Evolutionary conservation across 2,113 vertebrate species (phyloP).

Genomic region (Typhlomys cinereus): DNA sequence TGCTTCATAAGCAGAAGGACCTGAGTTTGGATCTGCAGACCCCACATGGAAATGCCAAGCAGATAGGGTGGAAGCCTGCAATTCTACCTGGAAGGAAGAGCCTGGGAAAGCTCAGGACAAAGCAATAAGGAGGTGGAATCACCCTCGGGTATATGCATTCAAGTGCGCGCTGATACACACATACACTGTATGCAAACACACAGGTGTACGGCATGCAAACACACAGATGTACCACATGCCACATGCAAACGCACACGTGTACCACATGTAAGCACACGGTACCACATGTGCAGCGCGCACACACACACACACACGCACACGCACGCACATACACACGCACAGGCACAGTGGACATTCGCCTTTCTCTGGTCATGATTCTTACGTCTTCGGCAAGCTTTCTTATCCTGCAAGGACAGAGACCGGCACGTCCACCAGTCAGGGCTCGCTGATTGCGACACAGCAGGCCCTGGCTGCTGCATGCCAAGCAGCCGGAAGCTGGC

Average conservation of each 20-base stretch:
- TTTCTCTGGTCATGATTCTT: conserved; percentile 50
- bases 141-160: no score
- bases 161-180: no score
- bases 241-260: not conserved
- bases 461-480: not conserved
- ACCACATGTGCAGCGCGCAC: not conserved
- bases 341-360: conserved; percentile 38
- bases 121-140: no score
- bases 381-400: conserved; percentile 62
- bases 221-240: not conserved
- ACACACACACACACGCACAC: not conserved
- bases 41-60: no score
- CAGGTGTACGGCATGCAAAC: not conserved
- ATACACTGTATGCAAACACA: not conserved
- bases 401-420: conserved; percentile 19
- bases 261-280: not conserved
- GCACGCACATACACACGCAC: not conserved
- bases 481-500: not conserved
- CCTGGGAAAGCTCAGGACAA: no score
- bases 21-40: no score
- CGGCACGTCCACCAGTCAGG: conserved; percentile 11
- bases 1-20: no score
- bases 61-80: no score
- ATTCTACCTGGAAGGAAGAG: no score
- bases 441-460: not conserved